Evolutionary conservation across 2,797 vertebrate genomes (phyloP), one percentile per base, ranked within the genome.

Genomic region (Crocodylus rhombifer): DNA sequence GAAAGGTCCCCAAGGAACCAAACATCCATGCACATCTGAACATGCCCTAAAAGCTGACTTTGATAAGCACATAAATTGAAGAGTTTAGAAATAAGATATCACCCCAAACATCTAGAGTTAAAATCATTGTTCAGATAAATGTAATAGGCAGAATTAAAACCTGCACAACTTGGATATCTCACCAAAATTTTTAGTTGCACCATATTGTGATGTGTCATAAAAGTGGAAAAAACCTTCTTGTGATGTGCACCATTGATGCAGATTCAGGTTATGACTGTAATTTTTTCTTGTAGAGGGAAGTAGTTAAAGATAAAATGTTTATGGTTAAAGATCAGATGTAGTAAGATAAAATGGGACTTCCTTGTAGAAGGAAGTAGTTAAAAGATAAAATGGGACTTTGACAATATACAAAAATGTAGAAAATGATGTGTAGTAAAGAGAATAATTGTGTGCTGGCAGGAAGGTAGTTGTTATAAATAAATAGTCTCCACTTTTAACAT

Each of bases 21-120:
- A 51, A 51, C 42, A 51, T 51, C 42, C 42, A 51, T 51, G 42
- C 42, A 51, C 42, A 51, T 11, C 42, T 51, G 42, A 10, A 51
- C 42, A 10, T 51, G 42, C 42, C 83, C 79, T 64, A 30, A 42
- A 86, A 64, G 78, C 83, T 57, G 51, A 58, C 64, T 77, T 77
- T 64, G 89, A 82, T 51, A 51, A 82, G 84, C 74, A 64, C 77
- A 63, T 91, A 86, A 91, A 86, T 91, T 86, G 73, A 58, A 21
- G 30, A 64, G 81, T 82, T 86, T 51, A 11, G 42, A 51, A 51
- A 51, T 51, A 51, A 42, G 57, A 58, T 18, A 71, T 18, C 42
- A 82, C 62, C 6, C 4, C n/a, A 94, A 94, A 73, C 14, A 62
- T 25, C 16, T 75, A 71, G 55, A 91, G 20, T 16, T 16, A 51